Percentiles rank a stretch among this genome's conserved stretches.
Evolutionary conservation across 2,888 invertebrate genomes (phyloP).

Genomic region (Acanthacorydalis orientalis): DNA sequence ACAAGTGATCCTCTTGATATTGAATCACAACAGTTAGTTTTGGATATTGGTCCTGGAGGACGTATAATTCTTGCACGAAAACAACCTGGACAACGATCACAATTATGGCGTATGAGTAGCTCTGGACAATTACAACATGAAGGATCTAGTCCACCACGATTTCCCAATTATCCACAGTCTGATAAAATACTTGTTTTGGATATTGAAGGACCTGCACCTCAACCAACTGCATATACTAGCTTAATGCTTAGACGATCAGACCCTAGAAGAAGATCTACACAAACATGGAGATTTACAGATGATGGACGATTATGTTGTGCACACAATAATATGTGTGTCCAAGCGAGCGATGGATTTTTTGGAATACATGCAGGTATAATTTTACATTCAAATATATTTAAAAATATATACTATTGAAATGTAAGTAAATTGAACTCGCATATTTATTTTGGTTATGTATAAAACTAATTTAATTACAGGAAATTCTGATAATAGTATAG

Average conservation of each 20-base stretch:
- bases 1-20: conserved; percentile 31
- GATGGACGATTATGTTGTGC: conserved; percentile 75
- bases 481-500: conserved; percentile 25
- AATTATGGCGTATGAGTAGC: conserved; percentile 88
- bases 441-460: not conserved
- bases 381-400: not conserved
- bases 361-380: conserved; percentile 31
- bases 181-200: conserved; percentile 57
- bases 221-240: conserved; percentile 58
- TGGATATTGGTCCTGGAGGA: conserved; percentile 52
- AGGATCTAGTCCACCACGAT: conserved; percentile 55
- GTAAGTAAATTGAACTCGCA: conserved; percentile 1
- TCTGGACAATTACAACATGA: conserved; percentile 86
- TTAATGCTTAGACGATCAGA: conserved; percentile 73
- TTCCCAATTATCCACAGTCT: conserved; percentile 19
- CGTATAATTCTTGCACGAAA: conserved; percentile 58
- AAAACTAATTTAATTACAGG: conserved; percentile 16
- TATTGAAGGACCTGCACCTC: conserved; percentile 73
- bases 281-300: conserved; percentile 80
- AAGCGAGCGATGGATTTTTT: conserved; percentile 46
- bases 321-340: conserved; percentile 79
- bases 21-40: conserved; percentile 59
- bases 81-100: conserved; percentile 54
- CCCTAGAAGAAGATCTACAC: conserved; percentile 68
- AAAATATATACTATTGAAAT: not conserved